Evolutionary conservation across 2,797 vertebrate genomes (phyloP).

Genomic region (Chrysolophus pictus): DNA sequence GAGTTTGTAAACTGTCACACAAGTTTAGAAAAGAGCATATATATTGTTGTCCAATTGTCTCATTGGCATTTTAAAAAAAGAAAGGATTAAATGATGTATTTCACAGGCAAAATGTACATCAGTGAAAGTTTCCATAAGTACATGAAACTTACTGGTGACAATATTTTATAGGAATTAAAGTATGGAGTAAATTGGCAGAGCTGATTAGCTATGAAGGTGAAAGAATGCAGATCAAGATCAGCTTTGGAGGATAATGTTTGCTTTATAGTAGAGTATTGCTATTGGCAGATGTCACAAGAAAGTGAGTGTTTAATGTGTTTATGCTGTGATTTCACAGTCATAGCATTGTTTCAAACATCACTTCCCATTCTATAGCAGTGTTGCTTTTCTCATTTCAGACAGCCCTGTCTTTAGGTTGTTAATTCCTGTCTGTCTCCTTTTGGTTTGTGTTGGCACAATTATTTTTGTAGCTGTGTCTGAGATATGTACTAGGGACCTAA

Average conservation of each 20-base stretch:
- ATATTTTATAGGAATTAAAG: neutral
- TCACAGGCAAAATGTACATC: neutral
- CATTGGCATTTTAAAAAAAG: neutral
- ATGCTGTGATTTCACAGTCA: neutral
- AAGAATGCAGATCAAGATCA: neutral
- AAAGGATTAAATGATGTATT: neutral
- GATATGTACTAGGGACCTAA: neutral
- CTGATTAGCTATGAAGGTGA: neutral
- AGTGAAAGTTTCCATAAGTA: neutral
- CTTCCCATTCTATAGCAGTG: neutral
- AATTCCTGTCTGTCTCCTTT: neutral
- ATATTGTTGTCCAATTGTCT: neutral
- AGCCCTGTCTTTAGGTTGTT: neutral
- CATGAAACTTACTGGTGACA: neutral
- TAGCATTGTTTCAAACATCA: neutral
- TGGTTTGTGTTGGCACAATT: neutral
- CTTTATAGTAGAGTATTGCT: neutral
- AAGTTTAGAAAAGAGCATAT: neutral
- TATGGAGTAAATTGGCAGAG: neutral
- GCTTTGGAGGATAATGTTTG: neutral
- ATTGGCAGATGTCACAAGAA: neutral
- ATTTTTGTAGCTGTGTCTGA: neutral
- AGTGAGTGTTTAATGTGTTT: neutral
- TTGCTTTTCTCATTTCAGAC: neutral
- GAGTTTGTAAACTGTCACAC: fast-evolving